Evolutionary conservation across 1,140 invertebrate genomes (phyloP).

Genomic region (Drosophila oshimai): DNA sequence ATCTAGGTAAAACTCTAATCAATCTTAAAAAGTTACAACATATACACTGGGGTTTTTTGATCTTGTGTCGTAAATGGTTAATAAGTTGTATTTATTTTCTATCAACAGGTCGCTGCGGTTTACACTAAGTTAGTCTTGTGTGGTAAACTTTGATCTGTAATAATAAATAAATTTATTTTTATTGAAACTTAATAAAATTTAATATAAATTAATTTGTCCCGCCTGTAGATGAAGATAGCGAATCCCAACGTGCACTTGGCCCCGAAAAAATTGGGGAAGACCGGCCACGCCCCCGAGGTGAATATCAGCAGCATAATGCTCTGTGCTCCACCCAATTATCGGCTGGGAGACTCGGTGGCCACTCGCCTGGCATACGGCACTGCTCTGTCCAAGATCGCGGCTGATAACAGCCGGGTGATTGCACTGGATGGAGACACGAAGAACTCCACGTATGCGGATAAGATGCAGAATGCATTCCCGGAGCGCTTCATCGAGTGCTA

Average conservation of each 20-base stretch:
- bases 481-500: conserved; percentile 97
- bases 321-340: conserved; percentile 93
- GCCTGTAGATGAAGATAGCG: conserved; percentile 86
- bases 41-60: too few relatives aligned
- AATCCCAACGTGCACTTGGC: conserved; percentile 84
- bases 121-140: too few relatives aligned
- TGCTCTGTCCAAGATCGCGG: conserved; percentile 94
- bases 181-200: too few relatives aligned
- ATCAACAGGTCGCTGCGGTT: too few relatives aligned
- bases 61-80: too few relatives aligned
- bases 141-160: too few relatives aligned
- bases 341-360: conserved; percentile 91
- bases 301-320: conserved; percentile 90
- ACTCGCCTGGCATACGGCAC: conserved; percentile 97
- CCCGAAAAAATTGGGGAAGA: conserved; percentile 86
- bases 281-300: conserved; percentile 88
- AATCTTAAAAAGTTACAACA: too few relatives aligned
- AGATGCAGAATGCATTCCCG: conserved; percentile 91
- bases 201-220: conserved; percentile 8
- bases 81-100: too few relatives aligned
- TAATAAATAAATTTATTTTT: not conserved
- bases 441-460: conserved; percentile 98
- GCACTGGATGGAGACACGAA: conserved; percentile 99
- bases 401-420: conserved; percentile 92
- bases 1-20: too few relatives aligned